Base-by-base conservation (phyloP, 1,140 invertebrate genomes). In the Drosophila sp. region DNA sequence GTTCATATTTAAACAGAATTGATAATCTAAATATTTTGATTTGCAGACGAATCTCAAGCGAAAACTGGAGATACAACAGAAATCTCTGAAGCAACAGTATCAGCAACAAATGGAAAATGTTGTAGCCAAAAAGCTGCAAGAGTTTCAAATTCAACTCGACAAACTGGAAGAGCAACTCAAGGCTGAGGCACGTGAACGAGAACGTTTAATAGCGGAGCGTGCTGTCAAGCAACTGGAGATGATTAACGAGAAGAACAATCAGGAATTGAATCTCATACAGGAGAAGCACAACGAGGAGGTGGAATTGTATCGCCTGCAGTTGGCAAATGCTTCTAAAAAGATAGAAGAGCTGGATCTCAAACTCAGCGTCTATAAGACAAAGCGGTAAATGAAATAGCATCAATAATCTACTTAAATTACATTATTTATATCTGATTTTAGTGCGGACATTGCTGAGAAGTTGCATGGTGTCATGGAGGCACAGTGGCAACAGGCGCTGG, bases 41-140 rank as follows among this genome's bases (percentile, higher is more conserved):
- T 72, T 59, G 3, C 50, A 92, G 89, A 53, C 57, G 0, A 79
- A 72, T 36, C 73, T 92, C 93, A 14, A 93, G 92, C 56, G 93
- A 93, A 69, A 95, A 50, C 80, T 96, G 8, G 95, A 96, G 46
- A 92, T 94, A 6, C 94, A 94, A 57, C 95, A 95, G 75, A 92
- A 92, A 7, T 95, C 96, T 65, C 90, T 96, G 7, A 94, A 95
- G 79, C 93, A 94, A 16, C 94, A 96, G 78, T 97, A 97, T 80
- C 96, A 97, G 84, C 94, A 95, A 62, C 96, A 97, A 92, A 92
- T 97, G 27, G 96, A 97, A 62, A 93, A 94, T 43, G 95, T 96
- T 2, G 96, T 97, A 2, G 93, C 94, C 64, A 93, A 93, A 13
- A 97, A 97, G 90, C 89, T 96, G 53, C 94, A 94, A 76, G 96